Conservation (phyloP, 2,797 vertebrate species). For the Valencia hispanica region DNA sequence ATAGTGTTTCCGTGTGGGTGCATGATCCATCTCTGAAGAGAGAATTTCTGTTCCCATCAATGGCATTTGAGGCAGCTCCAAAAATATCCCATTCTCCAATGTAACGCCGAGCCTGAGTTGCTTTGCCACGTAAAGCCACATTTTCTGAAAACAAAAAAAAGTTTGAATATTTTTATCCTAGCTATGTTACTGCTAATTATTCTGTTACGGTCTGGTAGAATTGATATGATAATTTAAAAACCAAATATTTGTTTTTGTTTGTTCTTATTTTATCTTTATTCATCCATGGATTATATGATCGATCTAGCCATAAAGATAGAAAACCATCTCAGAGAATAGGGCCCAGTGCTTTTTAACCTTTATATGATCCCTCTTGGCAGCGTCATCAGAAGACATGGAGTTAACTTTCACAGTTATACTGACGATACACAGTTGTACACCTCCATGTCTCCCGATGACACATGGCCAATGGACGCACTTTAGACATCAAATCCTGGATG, state of each 20-base stretch:
- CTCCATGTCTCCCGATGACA: too few species aligned
- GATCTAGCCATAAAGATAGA: too few species aligned
- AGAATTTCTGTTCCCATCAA: not conserved
- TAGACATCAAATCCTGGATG: too few species aligned
- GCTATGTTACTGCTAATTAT: not conserved
- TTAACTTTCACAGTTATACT: too few species aligned
- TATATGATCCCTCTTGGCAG: too few species aligned
- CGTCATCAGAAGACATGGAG: too few species aligned
- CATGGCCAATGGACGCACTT: too few species aligned
- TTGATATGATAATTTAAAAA: not conserved
- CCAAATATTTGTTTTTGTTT: not conserved
- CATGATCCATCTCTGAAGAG: not conserved
- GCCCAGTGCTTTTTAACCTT: too few species aligned
- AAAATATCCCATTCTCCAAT: not conserved
- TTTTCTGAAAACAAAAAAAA: not conserved
- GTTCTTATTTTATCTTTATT: too few species aligned
- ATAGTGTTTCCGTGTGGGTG: not conserved
- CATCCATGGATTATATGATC: too few species aligned
- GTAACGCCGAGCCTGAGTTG: not conserved
- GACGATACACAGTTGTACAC: too few species aligned
- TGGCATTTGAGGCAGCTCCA: not conserved
- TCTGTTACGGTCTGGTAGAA: not conserved
- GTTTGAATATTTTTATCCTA: not conserved
- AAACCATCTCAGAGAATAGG: too few species aligned
- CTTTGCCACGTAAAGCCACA: conserved; percentile 5